These are phyloP conservation scores for Mus pahari DNA, from an alignment of 2,113 vertebrate genomes.

Conservation along the genomic window DNA sequence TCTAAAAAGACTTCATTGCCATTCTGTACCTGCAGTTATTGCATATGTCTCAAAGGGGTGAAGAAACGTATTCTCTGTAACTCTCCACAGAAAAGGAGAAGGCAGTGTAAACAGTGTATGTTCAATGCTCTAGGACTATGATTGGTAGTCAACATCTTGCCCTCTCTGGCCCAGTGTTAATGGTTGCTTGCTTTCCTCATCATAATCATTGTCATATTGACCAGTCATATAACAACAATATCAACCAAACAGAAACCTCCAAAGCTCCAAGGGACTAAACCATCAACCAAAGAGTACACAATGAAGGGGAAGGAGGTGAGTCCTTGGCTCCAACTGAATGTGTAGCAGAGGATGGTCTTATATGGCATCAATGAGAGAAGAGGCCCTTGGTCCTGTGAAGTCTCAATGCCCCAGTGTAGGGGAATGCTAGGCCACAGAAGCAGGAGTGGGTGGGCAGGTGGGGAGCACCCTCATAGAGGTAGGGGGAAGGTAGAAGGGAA, in stretches of 20 bases:
- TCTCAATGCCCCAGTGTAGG: too few relatives aligned
- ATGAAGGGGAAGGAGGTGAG: accelerated
- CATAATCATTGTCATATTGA: not conserved
- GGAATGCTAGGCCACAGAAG: too few relatives aligned
- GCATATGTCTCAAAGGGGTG: not conserved
- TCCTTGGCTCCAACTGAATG: too few relatives aligned
- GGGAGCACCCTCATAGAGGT: too few relatives aligned
- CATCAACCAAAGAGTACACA: too few relatives aligned
- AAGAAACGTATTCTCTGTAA: not conserved
- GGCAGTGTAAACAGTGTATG: not conserved
- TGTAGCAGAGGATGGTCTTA: too few relatives aligned
- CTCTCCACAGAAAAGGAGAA: not conserved
- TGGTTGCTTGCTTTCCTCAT: not conserved
- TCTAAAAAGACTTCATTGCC: not conserved
- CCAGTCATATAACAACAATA: not conserved
- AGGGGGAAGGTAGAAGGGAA: too few relatives aligned
- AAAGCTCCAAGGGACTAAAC: too few relatives aligned
- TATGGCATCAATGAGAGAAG: too few relatives aligned
- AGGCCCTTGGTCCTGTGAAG: too few relatives aligned
- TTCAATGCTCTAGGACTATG: not conserved
- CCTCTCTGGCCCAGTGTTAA: not conserved
- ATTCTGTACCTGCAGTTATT: not conserved
- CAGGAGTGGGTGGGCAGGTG: too few relatives aligned
- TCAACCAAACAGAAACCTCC: too few relatives aligned
- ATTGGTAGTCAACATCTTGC: not conserved